Evolutionary conservation across 2,888 invertebrate species (phyloP).

Genomic region (Euspilapteryx auroguttella): DNA sequence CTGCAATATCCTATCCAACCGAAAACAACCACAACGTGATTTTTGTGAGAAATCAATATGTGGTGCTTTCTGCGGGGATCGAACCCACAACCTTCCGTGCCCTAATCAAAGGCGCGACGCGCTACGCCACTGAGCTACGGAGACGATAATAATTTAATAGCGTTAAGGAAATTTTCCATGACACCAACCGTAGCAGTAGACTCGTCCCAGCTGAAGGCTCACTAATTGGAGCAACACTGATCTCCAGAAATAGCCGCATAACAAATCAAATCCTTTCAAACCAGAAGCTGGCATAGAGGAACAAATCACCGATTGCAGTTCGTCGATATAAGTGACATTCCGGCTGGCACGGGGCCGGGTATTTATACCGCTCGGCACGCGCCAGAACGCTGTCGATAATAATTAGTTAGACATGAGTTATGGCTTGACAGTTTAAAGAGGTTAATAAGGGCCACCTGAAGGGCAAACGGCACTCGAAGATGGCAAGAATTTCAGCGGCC

Average conservation of each 20-base stretch:
- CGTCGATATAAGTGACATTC: conserved; percentile 8
- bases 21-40: no score
- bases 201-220: conserved; percentile 17
- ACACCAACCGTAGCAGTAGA: no score
- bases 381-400: conserved; percentile 24
- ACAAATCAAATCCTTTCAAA: conserved; percentile 27
- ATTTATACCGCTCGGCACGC: conserved; percentile 11
- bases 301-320: conserved; percentile 23
- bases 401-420: conserved; percentile 43
- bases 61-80: no score
- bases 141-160: no score
- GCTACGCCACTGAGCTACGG: no score
- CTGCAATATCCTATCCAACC: no score
- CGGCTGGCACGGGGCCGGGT: conserved; percentile 3
- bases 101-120: no score
- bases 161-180: no score
- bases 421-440: conserved; percentile 28
- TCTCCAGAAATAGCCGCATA: conserved; percentile 26
- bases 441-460: conserved; percentile 42
- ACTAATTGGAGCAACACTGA: conserved; percentile 12
- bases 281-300: conserved; percentile 21
- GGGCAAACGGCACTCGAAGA: background rate
- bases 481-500: background rate
- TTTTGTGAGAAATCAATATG: no score
- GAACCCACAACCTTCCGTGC: no score